Base-by-base conservation (phyloP, 2,113 vertebrate species). In the Macquaria australasica region DNA sequence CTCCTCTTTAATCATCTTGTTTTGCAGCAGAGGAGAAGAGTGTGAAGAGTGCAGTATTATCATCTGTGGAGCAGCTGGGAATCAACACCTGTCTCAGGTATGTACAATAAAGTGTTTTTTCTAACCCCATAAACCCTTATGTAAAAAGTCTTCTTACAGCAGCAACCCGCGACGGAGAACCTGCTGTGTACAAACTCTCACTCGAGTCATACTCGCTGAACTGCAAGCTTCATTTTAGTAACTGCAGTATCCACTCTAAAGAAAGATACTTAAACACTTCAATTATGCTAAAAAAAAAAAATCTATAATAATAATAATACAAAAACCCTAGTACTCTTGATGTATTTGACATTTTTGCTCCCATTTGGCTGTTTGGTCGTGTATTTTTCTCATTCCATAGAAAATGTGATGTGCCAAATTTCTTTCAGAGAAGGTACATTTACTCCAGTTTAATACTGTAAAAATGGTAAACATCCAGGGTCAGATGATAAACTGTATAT, bases 71-170 rank as follows among this genome's bases (percentile, higher is more conserved):
- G 58, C 89, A 90, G 82, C 90, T 94, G 72, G 94, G 94, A 15
- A 81, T 94, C 73, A 37, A 87, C 79, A 84, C 51, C 68, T 94
- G 93, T 85, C 34, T 94, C 77, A 92, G 91, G 94, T 94, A 91
- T 53, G 84, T 67, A 5, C 48, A 58, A 31, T 58, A 16, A 56
- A 43, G 37, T 16, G 51, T 34, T 88, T 74, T 31, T 77, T 63
- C 43, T 77, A 43, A 71, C 68, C 79, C 86, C 58, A 71, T 79
- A 56, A 78, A 79, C 12, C 1, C 16, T 63, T 14, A 41, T 81
- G 77, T 66, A 81, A 63, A 70, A 31, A 23, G 43, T 53, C 8
- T 56, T 83, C 16, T 60, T 50, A 20, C 25, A 39, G 58, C 25
- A 34, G 51, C n/a, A 41, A 14, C 64, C 50, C 23, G 55, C 23